Percentiles rank a stretch among this genome's conserved stretches.
phyloP scores from a whole-genome alignment of 2,888 invertebrate genomes.

The Diploptera punctata region DNA sequence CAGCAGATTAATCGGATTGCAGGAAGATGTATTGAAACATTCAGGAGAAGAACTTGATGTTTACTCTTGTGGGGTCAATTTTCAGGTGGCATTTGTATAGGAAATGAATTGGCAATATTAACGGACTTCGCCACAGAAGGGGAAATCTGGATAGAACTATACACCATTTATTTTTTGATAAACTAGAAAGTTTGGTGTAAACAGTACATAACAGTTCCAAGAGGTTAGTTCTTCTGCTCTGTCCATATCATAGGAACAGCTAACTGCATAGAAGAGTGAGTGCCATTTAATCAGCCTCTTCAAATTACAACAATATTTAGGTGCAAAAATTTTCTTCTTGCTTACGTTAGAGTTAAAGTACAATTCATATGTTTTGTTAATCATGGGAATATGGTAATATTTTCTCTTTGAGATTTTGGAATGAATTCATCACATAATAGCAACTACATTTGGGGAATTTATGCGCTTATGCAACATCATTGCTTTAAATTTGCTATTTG shows the following conservation, averaged over 20 bases:
- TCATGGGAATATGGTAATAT: not conserved
- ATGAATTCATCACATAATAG: not conserved
- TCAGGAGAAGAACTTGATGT: not conserved
- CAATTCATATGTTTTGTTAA: not conserved
- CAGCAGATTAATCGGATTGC: too few species aligned
- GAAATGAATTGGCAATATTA: not conserved
- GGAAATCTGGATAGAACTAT: not conserved
- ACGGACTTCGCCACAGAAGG: not conserved
- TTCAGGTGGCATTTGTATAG: not conserved
- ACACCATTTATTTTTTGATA: not conserved
- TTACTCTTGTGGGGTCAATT: not conserved
- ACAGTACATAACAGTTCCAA: not conserved
- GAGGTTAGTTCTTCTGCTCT: constrained; percentile 1
- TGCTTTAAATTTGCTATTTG: too few species aligned
- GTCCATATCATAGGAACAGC: not conserved
- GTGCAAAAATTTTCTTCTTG: not conserved
- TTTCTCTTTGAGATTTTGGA: not conserved
- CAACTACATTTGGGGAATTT: not conserved
- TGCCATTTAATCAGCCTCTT: not conserved
- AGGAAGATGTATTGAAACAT: too few species aligned
- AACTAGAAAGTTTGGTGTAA: not conserved
- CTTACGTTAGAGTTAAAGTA: not conserved
- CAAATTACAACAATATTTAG: not conserved
- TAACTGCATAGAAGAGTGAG: not conserved
- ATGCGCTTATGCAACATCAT: too few species aligned